Base-by-base conservation (phyloP, 2,113 vertebrate species). In the Syngnathus typhle region DNA sequence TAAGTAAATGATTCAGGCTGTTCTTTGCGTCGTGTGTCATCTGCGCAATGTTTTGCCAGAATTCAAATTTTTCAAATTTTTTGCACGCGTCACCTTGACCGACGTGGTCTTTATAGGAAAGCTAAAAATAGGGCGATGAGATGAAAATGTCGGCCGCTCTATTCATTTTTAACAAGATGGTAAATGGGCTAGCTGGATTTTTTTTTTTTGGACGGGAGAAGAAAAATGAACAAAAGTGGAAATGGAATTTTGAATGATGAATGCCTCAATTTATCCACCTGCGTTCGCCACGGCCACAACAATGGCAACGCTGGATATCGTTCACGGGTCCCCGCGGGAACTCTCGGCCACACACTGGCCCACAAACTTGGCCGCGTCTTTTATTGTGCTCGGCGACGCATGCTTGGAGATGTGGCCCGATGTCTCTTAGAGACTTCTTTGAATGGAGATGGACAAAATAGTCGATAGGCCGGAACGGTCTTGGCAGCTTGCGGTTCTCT, bases 131-230 rank as follows among this genome's bases (percentile, higher is more conserved):
- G 52, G 38, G 65, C 69, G 76, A 83, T 72, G 66, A 64, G 75
- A 83, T 75, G 73, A 82, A 70, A 70, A 79, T 77, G 72, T 61
- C 60, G 72, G 64, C n/a, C 65, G 9, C 69, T 44, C 32, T 59
- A 69, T 80, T 81, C 63, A 62, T 72, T 75, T 82, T 81, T 84
- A 77, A 80, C 67, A 69, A 60, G 71, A 70, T 66, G 56, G n/a
- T 60, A 71, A 56, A 56, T 65, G 39, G 71, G 18, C 19, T 21
- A 12, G 37, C 18, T 13, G 32, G 36, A 9, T 37, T n/a, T 68
- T 70, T 58, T 70, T 58, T 32, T 58, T 76, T 74, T 70, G 46
- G 10, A 3, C 72, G 72, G 43, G 12, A 3, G 13, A 37, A 36
- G 69, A 54, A 15, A 65, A 62, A 63, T 64, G 54, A 62, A 49